These are phyloP conservation scores for Pluvianellus socialis DNA, from an alignment of 2,113 vertebrate genomes.

Conservation along the genomic window DNA sequence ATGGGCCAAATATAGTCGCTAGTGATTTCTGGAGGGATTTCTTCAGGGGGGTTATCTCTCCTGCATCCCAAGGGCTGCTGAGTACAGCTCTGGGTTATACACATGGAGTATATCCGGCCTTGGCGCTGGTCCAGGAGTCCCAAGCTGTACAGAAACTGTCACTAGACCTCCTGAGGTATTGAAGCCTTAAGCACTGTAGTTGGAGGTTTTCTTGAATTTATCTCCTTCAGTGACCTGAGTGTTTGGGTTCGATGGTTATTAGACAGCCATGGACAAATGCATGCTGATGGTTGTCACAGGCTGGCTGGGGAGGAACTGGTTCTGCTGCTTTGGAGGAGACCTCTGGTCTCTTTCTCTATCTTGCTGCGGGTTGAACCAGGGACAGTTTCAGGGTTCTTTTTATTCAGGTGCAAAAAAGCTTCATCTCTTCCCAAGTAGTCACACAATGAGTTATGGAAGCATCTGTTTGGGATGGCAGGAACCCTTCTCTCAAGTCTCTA, in stretches of 20 bases:
- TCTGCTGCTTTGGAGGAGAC: neutral
- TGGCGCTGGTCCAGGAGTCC: neutral
- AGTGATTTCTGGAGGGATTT: neutral
- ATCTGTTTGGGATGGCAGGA: neutral
- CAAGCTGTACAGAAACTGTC: neutral
- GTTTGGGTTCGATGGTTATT: neutral
- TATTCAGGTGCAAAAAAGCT: neutral
- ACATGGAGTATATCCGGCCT: accelerated
- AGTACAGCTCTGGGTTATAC: neutral
- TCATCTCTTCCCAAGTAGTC: neutral
- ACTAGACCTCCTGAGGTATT: neutral
- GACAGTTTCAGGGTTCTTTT: neutral
- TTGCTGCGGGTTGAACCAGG: neutral
- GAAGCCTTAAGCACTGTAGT: neutral
- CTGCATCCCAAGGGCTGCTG: neutral
- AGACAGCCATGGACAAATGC: neutral
- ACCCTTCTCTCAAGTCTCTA: neutral
- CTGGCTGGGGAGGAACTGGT: neutral
- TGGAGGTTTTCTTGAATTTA: neutral
- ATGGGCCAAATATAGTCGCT: neutral
- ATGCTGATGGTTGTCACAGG: neutral
- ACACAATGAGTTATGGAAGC: neutral
- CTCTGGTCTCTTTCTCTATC: neutral
- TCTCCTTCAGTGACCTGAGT: neutral
- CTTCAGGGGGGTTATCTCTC: neutral